A percentile compares a stretch with the other conserved stretches of the same genome.
phyloP scores from a whole-genome alignment of 2,797 vertebrate genomes.

The Clangula hyemalis region DNA sequence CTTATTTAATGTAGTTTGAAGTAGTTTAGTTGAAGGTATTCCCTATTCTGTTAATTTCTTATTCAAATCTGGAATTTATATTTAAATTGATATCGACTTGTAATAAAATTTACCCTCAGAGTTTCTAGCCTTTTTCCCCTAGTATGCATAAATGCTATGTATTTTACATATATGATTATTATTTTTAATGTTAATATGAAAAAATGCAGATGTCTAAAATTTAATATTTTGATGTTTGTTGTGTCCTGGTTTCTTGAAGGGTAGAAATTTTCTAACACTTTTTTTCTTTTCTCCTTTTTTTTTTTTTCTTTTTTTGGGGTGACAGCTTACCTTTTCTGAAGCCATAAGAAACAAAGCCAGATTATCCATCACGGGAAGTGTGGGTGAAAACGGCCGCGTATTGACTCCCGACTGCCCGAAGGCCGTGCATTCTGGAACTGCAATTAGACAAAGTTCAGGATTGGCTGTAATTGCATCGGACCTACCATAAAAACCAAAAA shows the following conservation, averaged over 20 bases:
- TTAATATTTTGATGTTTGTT: constrained; percentile 80
- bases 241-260: constrained; percentile 34
- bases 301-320: constrained; percentile 59
- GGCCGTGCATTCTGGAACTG: constrained; percentile 91
- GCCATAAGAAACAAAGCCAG: constrained; percentile 99
- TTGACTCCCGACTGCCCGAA: constrained; percentile 97
- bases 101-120: constrained; percentile 31
- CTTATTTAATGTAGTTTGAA: background rate
- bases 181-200: constrained; percentile 57
- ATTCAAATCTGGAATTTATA: constrained; percentile 13
- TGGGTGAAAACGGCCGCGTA: constrained; percentile 94
- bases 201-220: constrained; percentile 97
- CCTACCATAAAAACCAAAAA: constrained; percentile 99
- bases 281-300: background rate
- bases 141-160: background rate
- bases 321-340: constrained; percentile 96
- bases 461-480: constrained; percentile 97
- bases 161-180: background rate
- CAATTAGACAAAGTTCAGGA: constrained; percentile 94
- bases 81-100: constrained; percentile 7
- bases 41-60: constrained; percentile 16
- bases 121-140: background rate
- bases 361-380: constrained; percentile 97
- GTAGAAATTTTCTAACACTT: constrained; percentile 73
- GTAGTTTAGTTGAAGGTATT: background rate